Percentiles rank a stretch among this genome's conserved stretches.
These are phyloP conservation scores for Tricholaema leucomelas DNA, from an alignment of 2,113 vertebrate genomes.

Conservation along the genomic window DNA sequence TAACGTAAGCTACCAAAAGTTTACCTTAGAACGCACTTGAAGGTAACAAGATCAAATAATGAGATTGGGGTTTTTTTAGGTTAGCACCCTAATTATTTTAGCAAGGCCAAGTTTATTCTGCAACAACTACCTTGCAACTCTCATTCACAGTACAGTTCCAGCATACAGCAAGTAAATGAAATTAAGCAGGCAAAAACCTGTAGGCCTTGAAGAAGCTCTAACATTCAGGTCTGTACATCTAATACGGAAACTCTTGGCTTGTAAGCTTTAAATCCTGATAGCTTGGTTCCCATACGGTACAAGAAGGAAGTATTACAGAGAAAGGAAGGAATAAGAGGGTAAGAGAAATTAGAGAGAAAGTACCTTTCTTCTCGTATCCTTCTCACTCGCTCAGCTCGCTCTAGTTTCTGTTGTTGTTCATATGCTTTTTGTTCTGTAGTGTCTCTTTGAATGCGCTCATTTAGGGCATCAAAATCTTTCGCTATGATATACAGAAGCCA, in stretches of 20 bases:
- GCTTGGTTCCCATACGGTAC: not conserved
- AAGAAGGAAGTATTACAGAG: not conserved
- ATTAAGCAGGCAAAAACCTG: not conserved
- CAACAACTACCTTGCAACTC: not conserved
- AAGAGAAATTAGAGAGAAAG: slow-evolving; percentile 2
- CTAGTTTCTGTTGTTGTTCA: slow-evolving; percentile 90
- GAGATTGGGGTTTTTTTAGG: not conserved
- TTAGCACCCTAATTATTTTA: not conserved
- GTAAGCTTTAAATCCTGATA: not conserved
- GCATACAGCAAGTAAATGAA: not conserved
- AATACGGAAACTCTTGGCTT: not conserved
- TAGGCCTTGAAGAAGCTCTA: not conserved
- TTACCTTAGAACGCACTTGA: not conserved
- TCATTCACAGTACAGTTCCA: not conserved
- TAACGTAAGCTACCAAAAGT: not conserved
- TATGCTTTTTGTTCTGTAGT: slow-evolving; percentile 86
- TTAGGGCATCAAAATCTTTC: slow-evolving; percentile 90
- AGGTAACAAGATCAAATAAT: not conserved
- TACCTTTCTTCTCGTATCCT: slow-evolving; percentile 90
- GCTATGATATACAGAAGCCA: slow-evolving; percentile 93
- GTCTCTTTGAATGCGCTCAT: slow-evolving; percentile 92
- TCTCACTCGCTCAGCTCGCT: slow-evolving; percentile 87
- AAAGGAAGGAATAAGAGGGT: not conserved
- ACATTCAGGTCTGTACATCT: not conserved
- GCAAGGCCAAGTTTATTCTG: not conserved